Evolutionary conservation across 30 jellyfish, hydroid and myxozoan species (phyloP).

Genomic region (Catostylus mosaicus): DNA sequence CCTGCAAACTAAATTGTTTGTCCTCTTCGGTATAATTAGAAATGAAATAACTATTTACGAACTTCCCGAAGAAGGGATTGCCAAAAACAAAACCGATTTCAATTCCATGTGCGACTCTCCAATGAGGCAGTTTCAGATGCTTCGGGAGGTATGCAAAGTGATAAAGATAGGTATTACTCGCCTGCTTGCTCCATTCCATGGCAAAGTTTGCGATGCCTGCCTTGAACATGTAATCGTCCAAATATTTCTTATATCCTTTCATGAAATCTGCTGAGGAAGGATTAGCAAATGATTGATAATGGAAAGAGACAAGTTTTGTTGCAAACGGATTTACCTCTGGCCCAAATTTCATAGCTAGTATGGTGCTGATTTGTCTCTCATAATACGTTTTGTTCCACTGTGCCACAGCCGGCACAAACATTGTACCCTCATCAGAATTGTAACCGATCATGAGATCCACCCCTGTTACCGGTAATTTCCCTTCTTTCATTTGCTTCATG

Average conservation of each 20-base stretch:
- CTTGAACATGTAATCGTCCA: constrained; percentile 13
- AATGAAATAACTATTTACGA: neutral
- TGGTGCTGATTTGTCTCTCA: neutral
- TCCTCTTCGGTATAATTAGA: constrained; percentile 23
- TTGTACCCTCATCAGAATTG: constrained; percentile 53
- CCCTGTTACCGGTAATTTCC: constrained; percentile 7
- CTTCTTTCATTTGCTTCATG: neutral
- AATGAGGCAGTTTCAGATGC: constrained; percentile 2
- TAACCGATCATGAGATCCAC: constrained; percentile 51
- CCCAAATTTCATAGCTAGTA: neutral
- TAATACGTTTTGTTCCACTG: constrained; percentile 5
- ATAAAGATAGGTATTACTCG: constrained; percentile 14
- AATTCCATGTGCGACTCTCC: constrained; percentile 31
- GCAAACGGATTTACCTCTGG: neutral
- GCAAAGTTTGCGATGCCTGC: constrained; percentile 12
- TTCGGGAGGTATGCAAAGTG: constrained; percentile 35
- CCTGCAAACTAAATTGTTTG: neutral
- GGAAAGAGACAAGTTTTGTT: constrained; percentile 9
- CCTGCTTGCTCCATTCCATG: constrained; percentile 10
- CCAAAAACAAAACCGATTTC: constrained; percentile 45
- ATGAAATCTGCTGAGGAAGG: neutral
- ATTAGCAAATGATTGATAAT: neutral
- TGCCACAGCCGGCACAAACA: constrained; percentile 18
- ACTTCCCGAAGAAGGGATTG: neutral
- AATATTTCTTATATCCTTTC: neutral